phyloP scores from a whole-genome alignment of 2,113 vertebrate genomes.

The Marmota monax region DNA sequence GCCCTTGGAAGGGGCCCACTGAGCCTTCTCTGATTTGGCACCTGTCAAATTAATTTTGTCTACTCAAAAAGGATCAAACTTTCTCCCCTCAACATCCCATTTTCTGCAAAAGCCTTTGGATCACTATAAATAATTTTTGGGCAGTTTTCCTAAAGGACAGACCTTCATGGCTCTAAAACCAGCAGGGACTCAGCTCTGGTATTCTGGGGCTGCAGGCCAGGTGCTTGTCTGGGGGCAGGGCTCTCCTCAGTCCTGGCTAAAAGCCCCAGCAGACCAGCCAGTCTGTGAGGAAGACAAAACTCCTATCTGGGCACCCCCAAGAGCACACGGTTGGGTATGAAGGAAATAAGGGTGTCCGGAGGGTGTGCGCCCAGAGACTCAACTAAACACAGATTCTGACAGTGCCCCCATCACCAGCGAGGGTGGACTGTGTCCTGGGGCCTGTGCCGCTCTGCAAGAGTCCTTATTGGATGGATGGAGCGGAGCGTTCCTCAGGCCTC shows the following conservation, averaged over 20 bases:
- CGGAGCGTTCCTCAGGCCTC: fast-evolving
- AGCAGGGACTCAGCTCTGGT: not conserved
- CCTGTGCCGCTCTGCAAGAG: not conserved
- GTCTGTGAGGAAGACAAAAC: not conserved
- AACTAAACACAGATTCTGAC: not conserved
- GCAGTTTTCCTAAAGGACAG: not conserved
- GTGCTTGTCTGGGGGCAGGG: too few relatives aligned
- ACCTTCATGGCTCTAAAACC: not conserved
- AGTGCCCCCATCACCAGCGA: not conserved
- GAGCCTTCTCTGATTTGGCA: not conserved
- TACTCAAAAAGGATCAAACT: not conserved
- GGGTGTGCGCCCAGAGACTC: not conserved
- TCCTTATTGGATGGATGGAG: too few relatives aligned
- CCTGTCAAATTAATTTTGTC: not conserved
- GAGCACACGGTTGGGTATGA: fast-evolving
- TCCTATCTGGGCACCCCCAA: fast-evolving
- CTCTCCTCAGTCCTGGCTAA: not conserved
- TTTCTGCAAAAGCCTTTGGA: not conserved
- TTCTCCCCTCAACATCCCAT: not conserved
- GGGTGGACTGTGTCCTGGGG: too few relatives aligned
- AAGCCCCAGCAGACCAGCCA: too few relatives aligned
- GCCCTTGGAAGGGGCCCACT: not conserved
- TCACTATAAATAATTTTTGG: not conserved
- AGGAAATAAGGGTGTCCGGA: not conserved
- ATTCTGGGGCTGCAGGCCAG: not conserved